phyloP scores from a whole-genome alignment of 1,140 invertebrate genomes.

The Cylas formicarius region DNA sequence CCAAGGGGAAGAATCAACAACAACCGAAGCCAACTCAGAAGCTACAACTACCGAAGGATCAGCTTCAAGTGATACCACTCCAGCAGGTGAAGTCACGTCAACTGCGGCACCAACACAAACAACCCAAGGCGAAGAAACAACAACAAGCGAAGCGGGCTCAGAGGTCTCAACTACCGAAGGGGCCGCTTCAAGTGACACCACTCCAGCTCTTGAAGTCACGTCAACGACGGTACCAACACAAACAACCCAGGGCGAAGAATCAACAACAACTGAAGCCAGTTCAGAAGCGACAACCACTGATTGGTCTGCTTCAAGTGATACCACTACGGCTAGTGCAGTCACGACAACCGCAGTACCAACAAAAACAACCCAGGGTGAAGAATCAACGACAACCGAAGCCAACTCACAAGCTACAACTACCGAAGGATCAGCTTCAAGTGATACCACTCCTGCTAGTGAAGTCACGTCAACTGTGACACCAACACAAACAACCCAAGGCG shows the following conservation, averaged over 20 bases:
- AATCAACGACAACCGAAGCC: constrained; percentile 1
- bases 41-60: too few species aligned
- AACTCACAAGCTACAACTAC: neutral
- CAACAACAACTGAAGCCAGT: neutral
- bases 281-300: neutral
- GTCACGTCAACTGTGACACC: neutral
- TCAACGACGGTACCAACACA: neutral
- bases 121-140: too few species aligned
- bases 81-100: too few species aligned
- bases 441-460: neutral
- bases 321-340: neutral
- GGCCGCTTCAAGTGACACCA: too few species aligned
- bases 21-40: too few species aligned
- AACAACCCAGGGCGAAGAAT: neutral
- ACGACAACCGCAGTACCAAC: neutral
- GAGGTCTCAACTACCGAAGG: too few species aligned
- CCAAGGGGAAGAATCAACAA: too few species aligned
- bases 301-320: neutral
- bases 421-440: neutral
- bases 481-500: neutral
- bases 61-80: too few species aligned
- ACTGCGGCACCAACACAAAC: too few species aligned
- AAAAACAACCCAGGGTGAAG: neutral
- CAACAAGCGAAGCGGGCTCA: too few species aligned
- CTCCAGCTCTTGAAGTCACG: too few species aligned